Evolutionary conservation across 2,113 vertebrate species (phyloP).

Genomic region (Eurypyga helias): DNA sequence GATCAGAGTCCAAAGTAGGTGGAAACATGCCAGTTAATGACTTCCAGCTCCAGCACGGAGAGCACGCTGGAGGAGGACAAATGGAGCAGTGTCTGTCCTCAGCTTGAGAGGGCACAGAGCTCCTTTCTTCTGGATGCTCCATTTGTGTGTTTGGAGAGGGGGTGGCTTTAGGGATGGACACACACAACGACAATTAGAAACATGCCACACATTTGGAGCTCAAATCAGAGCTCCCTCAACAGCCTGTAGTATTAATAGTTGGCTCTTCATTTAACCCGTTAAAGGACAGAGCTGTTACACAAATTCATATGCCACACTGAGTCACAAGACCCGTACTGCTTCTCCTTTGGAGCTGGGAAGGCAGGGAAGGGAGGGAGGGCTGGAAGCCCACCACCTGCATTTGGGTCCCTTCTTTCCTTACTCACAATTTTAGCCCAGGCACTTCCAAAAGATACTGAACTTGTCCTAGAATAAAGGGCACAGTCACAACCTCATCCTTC

Average conservation of each 20-base stretch:
- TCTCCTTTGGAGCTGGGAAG: not conserved
- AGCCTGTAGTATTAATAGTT: not conserved
- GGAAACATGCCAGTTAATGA: conserved; percentile 32
- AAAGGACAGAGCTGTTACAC: not conserved
- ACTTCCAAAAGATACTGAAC: not conserved
- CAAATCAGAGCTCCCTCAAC: not conserved
- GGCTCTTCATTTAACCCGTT: not conserved
- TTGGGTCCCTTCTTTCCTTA: not conserved
- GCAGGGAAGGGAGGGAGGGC: not conserved
- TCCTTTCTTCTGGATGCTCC: not conserved
- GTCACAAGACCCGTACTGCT: not conserved
- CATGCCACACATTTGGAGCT: not conserved
- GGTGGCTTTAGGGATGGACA: not conserved
- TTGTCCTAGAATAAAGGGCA: not conserved
- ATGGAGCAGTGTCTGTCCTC: not conserved
- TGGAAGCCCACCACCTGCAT: not conserved
- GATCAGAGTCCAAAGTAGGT: conserved; percentile 8
- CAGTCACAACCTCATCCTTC: not conserved
- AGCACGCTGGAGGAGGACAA: not conserved
- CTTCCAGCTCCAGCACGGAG: conserved; percentile 13
- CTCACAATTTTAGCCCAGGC: not conserved
- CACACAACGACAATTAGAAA: not conserved
- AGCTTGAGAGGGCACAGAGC: not conserved
- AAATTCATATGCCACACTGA: not conserved
- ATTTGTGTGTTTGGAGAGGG: not conserved